A percentile compares a stretch with the other conserved stretches of the same genome.
These are phyloP conservation scores for Clupea harengus DNA, from an alignment of 2,113 vertebrate species.

Conservation along the genomic window DNA sequence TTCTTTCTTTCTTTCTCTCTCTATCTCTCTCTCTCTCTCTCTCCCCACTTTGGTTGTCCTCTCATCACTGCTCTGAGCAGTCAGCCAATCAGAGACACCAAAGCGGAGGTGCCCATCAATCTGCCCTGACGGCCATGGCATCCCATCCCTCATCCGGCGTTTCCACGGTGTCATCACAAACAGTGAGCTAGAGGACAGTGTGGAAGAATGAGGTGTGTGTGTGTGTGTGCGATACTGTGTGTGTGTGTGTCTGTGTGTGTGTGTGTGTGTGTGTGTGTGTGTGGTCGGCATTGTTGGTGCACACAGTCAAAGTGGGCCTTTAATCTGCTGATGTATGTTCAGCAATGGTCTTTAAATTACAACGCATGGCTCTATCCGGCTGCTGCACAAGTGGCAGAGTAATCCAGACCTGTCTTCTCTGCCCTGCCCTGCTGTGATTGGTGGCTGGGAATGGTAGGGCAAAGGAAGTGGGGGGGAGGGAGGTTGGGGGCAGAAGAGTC, in stretches of 20 bases:
- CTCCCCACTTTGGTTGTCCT: neutral
- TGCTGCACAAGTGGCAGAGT: neutral
- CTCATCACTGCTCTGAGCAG: neutral
- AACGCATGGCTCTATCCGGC: neutral
- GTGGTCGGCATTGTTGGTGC: neutral
- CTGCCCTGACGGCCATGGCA: constrained; percentile 1
- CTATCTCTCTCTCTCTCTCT: neutral
- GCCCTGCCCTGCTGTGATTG: no score
- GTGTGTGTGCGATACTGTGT: no score
- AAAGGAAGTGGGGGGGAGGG: neutral
- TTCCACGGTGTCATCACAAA: constrained; percentile 26
- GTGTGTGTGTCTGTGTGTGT: neutral
- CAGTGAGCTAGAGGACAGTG: constrained; percentile 10
- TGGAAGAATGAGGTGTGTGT: neutral
- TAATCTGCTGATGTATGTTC: neutral
- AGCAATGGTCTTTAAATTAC: neutral
- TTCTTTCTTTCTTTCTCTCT: neutral
- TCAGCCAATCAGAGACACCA: neutral
- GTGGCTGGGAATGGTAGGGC: no score
- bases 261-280: neutral
- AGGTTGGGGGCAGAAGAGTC: neutral
- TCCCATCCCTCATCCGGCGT: constrained; percentile 14
- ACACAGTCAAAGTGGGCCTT: neutral
- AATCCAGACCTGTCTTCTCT: neutral
- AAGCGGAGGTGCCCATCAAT: constrained; percentile 9